Evolutionary conservation across 1,140 invertebrate genomes (phyloP).

Genomic region (Lepidurus arcticus): DNA sequence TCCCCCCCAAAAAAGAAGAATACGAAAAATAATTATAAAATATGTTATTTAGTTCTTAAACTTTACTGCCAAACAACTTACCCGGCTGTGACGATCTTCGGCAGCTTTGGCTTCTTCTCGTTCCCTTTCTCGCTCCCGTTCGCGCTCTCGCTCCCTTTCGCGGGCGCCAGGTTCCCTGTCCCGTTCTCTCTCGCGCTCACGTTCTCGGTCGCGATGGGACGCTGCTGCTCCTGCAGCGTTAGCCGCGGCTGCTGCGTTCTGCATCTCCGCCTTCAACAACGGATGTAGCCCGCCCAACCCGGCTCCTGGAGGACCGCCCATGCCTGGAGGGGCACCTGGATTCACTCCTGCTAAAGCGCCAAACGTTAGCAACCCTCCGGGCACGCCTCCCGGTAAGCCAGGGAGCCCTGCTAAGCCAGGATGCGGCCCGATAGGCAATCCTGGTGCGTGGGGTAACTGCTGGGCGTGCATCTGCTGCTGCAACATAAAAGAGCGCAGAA

Average conservation of each 20-base stretch:
- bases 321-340: slow-evolving; percentile 5
- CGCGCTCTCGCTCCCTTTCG: slow-evolving; percentile 30
- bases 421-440: slow-evolving; percentile 44
- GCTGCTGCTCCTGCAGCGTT: slow-evolving; percentile 33
- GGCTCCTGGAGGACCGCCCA: slow-evolving; percentile 31
- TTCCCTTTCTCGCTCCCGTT: slow-evolving; percentile 31
- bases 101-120: slow-evolving; percentile 26
- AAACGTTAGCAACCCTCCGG: slow-evolving; percentile 33
- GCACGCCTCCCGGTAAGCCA: slow-evolving; percentile 37
- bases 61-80: neutral
- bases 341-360: slow-evolving; percentile 27
- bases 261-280: slow-evolving; percentile 34
- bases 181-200: slow-evolving; percentile 30
- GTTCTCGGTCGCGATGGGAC: slow-evolving; percentile 30
- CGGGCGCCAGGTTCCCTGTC: slow-evolving; percentile 26
- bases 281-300: slow-evolving; percentile 36
- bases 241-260: slow-evolving; percentile 32
- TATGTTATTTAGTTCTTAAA: neutral
- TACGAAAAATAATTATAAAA: neutral
- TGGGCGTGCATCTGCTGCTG: slow-evolving; percentile 54
- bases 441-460: slow-evolving; percentile 46
- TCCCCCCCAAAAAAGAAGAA: neutral
- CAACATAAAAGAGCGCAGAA: slow-evolving; percentile 34
- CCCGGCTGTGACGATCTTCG: slow-evolving; percentile 25
- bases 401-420: slow-evolving; percentile 42